phyloP scores from a whole-genome alignment of 2,797 vertebrate genomes.

The Helarctos malayanus region DNA sequence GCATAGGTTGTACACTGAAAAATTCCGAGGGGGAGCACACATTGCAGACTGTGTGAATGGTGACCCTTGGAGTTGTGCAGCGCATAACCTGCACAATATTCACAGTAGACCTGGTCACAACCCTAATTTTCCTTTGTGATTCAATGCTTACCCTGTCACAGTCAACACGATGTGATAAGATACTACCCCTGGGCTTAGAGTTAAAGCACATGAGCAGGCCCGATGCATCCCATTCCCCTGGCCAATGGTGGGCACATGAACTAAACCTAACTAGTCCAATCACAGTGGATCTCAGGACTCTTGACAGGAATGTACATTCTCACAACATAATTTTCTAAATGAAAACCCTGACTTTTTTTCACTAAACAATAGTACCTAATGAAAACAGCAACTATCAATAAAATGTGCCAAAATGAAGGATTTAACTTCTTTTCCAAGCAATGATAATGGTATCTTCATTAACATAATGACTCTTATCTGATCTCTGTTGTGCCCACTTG shows the following conservation, averaged over 20 bases:
- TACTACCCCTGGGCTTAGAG: not conserved
- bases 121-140: not conserved
- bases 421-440: not conserved
- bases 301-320: not conserved
- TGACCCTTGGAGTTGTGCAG: not conserved
- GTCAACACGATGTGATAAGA: not conserved
- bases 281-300: not conserved
- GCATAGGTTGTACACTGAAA: not conserved
- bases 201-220: not conserved
- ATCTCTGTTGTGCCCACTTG: not conserved
- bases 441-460: not conserved
- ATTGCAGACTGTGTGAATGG: not conserved
- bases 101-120: not conserved
- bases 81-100: not conserved
- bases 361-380: not conserved
- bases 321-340: slow-evolving; percentile 20
- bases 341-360: not conserved
- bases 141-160: not conserved
- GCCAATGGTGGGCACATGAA: not conserved
- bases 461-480: not conserved
- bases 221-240: not conserved
- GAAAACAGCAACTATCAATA: not conserved
- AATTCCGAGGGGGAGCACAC: not conserved
- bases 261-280: slow-evolving; percentile 3
- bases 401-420: slow-evolving; percentile 4